Base-by-base conservation (phyloP, 2,797 vertebrate species). In the Novumbra hubbsi region DNA sequence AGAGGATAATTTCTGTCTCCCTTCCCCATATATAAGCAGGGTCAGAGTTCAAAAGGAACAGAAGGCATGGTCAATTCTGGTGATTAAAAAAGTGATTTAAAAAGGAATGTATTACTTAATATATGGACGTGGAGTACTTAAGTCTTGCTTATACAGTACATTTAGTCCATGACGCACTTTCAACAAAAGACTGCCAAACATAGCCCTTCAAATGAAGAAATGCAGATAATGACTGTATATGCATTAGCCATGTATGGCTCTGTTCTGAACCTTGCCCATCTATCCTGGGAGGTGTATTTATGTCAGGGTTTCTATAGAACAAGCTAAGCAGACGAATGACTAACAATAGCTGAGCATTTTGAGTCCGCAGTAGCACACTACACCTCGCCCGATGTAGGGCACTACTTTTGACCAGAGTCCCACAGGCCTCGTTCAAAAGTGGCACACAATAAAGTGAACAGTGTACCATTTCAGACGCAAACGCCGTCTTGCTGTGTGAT, bases 401-500 rank as follows among this genome's bases (percentile, higher is more conserved):
- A 24, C 21, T 60, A 21, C 3, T 60, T 57, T 24, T 60, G 55
- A 60, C 55, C 55, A 60, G 9, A 60, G 11, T 21, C 55, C 11
- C 11, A 60, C 24, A 9, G 21, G n/a, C n/a, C 21, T 1, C 14
- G 55, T n/a, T 60, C 55, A 60, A 60, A 60, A 27, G 21, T 57
- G 4, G 8, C 21, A 9, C 24, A 24, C 21, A 60, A 24, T 60
- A 60, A 9, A 24, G 55, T 60, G 55, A 60, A 12, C 21, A 27
- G 21, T n/a, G 55, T 60, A 16, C 21, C 55, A 24, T 60, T 24
- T 60, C 55, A 60, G 55, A 60, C 55, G 55, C 55, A 60, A 16
- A 11, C 17, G 55, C n/a, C 45, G 87, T 85, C 85, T 88, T 73
- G 19, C 89, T 91, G 85, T 88, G 92, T 92, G 77, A 89, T 91